These are phyloP conservation scores for Caenorhabditis zanzibari DNA, from an alignment of 2,888 invertebrate species.

Conservation along the genomic window DNA sequence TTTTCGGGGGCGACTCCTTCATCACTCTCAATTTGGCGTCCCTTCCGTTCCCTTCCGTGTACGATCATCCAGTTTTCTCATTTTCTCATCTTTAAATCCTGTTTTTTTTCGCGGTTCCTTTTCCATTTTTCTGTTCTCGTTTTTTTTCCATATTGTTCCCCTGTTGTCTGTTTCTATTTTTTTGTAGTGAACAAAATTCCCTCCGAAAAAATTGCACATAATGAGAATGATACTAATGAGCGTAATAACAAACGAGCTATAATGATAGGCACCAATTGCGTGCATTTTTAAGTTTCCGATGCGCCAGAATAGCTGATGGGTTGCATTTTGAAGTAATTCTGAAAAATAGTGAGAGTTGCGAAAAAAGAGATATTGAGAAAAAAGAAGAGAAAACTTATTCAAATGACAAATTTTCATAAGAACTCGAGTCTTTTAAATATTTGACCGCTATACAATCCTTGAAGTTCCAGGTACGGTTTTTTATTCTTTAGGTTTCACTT, in stretches of 20 bases:
- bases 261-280: constrained; percentile 50
- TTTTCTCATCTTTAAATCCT: constrained; percentile 48
- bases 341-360: constrained; percentile 40
- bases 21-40: constrained; percentile 27
- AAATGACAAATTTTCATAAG: constrained; percentile 23
- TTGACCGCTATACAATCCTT: not conserved
- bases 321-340: constrained; percentile 44
- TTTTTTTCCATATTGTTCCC: not conserved
- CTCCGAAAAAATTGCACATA: constrained; percentile 17
- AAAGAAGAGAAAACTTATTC: constrained; percentile 36
- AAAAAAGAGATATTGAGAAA: not conserved
- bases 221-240: constrained; percentile 31
- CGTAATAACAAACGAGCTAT: constrained; percentile 49
- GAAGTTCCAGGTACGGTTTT: constrained; percentile 23
- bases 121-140: not conserved
- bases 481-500: not conserved
- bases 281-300: constrained; percentile 50
- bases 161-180: constrained; percentile 20
- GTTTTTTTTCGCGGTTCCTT: constrained; percentile 46
- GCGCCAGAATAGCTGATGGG: constrained; percentile 54
- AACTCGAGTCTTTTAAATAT: constrained; percentile 1
- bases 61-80: constrained; percentile 49
- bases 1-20: not conserved
- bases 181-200: not conserved
- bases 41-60: constrained; percentile 9